phyloP scores from a whole-genome alignment of 2,113 vertebrate species.

The Prochilodus magdalenae region DNA sequence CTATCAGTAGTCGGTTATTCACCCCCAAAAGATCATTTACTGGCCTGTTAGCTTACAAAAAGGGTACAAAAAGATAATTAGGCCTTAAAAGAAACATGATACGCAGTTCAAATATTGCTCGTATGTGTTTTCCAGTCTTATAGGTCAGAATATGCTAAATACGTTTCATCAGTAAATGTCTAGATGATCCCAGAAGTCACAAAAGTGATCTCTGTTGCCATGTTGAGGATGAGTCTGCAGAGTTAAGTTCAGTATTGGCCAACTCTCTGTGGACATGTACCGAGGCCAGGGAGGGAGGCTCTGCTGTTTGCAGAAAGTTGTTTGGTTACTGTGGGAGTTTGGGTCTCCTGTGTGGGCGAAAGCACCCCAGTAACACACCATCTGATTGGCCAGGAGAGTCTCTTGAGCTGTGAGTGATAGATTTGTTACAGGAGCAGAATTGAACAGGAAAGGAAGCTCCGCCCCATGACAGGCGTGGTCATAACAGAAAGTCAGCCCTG shows the following conservation, averaged over 20 bases:
- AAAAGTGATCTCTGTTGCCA: conserved; percentile 67
- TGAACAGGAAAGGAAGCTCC: conserved; percentile 78
- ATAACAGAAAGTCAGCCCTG: conserved; percentile 72
- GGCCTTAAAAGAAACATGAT: not conserved
- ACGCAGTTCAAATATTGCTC: too few species aligned
- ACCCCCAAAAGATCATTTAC: not conserved
- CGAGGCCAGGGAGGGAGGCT: conserved; percentile 67
- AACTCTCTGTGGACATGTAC: conserved; percentile 65
- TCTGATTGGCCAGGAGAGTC: conserved; percentile 72
- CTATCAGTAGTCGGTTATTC: too few species aligned
- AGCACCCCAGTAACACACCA: conserved; percentile 78
- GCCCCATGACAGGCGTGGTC: conserved; percentile 75
- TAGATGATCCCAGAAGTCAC: conserved; percentile 81
- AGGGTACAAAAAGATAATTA: not conserved
- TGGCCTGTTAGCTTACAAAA: not conserved
- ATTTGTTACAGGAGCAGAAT: conserved; percentile 72
- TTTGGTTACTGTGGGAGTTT: conserved; percentile 62
- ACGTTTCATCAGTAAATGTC: conserved; percentile 67
- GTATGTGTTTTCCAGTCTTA: too few species aligned
- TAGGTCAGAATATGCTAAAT: not conserved
- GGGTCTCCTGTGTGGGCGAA: conserved; percentile 75
- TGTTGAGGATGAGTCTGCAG: conserved; percentile 68
- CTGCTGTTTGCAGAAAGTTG: conserved; percentile 71
- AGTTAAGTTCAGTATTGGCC: conserved; percentile 77
- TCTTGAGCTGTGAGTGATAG: conserved; percentile 69